Conservation (phyloP, 1,140 invertebrate genomes). For the Nasonia giraulti region DNA sequence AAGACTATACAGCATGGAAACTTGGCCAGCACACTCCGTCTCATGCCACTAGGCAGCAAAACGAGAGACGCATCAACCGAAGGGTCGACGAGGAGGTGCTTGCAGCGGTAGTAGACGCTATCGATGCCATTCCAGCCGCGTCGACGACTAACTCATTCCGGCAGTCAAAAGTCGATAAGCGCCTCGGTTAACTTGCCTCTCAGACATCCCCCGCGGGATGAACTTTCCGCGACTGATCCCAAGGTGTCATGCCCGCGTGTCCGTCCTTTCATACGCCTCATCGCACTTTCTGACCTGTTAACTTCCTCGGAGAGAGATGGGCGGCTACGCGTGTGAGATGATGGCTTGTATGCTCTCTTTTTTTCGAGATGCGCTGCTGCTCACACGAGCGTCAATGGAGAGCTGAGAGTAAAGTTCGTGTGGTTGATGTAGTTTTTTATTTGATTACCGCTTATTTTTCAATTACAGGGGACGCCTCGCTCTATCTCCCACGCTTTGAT, state of each 20-base stretch:
- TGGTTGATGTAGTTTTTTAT: background rate
- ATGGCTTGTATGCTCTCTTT: conserved; percentile 1
- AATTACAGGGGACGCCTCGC: background rate
- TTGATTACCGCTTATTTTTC: conserved; percentile 38
- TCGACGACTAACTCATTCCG: conserved; percentile 44
- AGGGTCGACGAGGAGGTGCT: background rate
- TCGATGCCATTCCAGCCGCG: conserved; percentile 20
- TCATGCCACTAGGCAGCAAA: background rate
- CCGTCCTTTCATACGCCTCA: conserved; percentile 23
- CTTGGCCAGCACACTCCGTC: background rate
- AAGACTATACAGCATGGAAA: conserved; percentile 3
- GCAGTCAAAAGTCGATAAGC: conserved; percentile 57
- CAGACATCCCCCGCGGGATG: conserved; percentile 46
- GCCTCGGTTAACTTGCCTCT: conserved; percentile 55
- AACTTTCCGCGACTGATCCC: conserved; percentile 42
- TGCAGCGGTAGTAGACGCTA: background rate
- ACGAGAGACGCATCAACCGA: background rate
- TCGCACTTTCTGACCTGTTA: conserved; percentile 36
- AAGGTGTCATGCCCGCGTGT: conserved; percentile 20
- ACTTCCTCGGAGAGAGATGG: background rate
- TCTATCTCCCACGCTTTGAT: background rate
- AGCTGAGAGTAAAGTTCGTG: conserved; percentile 15
- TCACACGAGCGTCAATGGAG: background rate
- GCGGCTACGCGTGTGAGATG: background rate
- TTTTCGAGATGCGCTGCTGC: background rate